These are phyloP conservation scores for Meda fulgida DNA, from an alignment of 2,797 vertebrate species.

Conservation along the genomic window DNA sequence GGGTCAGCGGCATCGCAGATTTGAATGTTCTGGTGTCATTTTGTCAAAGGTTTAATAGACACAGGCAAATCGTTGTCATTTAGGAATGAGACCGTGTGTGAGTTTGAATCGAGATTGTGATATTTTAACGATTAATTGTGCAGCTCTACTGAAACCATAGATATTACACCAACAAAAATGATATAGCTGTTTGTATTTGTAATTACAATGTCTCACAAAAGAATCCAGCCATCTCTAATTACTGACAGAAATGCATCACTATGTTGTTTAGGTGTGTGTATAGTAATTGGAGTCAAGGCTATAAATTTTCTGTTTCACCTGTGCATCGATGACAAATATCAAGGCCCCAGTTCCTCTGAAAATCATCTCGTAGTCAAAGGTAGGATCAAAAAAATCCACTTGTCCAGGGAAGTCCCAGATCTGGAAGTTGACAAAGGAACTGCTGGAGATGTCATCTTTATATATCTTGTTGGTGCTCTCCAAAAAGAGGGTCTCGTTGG, in stretches of 20 bases:
- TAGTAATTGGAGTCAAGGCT: neutral
- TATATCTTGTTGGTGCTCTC: constrained; percentile 99
- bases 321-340: constrained; percentile 99
- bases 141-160: neutral
- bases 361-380: constrained; percentile 99
- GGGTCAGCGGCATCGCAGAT: too few species aligned
- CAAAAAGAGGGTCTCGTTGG: constrained; percentile 97
- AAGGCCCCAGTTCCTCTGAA: constrained; percentile 98
- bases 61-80: too few species aligned
- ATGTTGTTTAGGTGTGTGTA: neutral
- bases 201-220: constrained; percentile 9
- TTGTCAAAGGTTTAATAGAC: too few species aligned
- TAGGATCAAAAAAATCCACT: constrained; percentile 98
- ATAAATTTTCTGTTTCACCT: constrained; percentile 78
- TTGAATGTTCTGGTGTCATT: too few species aligned
- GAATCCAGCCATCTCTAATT: neutral
- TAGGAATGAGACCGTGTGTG: too few species aligned
- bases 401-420: constrained; percentile 99
- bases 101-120: too few species aligned
- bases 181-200: neutral
- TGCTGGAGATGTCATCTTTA: constrained; percentile 99
- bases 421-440: constrained; percentile 99
- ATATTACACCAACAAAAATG: neutral
- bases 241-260: neutral
- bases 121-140: too few species aligned